A percentile compares a stretch with the other conserved stretches of the same genome.
phyloP scores from a whole-genome alignment of 2,113 vertebrate genomes.

The Hemiprocne comata region DNA sequence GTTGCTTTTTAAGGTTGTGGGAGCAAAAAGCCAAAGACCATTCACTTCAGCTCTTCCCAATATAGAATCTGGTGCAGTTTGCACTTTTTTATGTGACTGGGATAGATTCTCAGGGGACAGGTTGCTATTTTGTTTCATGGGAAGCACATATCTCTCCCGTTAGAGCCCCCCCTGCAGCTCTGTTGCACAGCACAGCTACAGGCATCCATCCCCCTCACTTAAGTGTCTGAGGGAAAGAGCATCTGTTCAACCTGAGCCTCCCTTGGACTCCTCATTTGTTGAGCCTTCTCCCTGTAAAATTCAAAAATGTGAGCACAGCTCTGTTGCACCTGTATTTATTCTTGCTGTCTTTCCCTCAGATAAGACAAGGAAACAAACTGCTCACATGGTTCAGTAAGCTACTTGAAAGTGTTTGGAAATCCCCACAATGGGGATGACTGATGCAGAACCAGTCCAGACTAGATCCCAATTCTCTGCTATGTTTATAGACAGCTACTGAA shows the following conservation, averaged over 20 bases:
- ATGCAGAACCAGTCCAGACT: background rate
- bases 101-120: background rate
- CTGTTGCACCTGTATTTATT: fast-evolving
- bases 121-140: background rate
- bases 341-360: background rate
- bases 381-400: background rate
- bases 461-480: background rate
- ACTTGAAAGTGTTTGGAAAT: background rate
- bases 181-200: background rate
- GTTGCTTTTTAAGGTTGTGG: background rate
- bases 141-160: background rate
- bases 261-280: background rate
- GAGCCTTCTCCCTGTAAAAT: background rate
- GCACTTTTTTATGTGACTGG: background rate
- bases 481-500: background rate
- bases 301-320: background rate
- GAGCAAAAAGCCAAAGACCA: background rate
- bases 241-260: background rate
- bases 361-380: background rate
- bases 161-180: background rate
- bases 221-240: background rate
- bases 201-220: background rate
- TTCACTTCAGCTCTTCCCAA: background rate
- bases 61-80: background rate
- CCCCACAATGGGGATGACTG: background rate